phyloP scores from a whole-genome alignment of 2,113 vertebrate genomes.

The Ctenomys sociabilis region DNA sequence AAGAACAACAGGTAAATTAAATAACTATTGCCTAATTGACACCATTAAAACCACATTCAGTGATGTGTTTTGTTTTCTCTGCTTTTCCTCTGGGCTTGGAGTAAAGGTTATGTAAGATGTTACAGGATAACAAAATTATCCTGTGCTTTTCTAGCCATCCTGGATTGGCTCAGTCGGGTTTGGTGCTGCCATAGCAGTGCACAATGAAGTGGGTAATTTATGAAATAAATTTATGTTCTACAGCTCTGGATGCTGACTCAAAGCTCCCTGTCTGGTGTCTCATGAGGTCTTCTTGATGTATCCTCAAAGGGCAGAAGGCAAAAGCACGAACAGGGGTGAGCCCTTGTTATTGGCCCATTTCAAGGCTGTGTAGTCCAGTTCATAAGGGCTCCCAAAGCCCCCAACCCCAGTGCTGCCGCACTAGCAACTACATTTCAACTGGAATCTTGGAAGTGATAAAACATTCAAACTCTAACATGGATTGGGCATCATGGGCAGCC shows the following conservation, averaged over 20 bases:
- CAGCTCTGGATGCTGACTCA: background rate
- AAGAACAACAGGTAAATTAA: constrained; percentile 51
- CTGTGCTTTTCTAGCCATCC: background rate
- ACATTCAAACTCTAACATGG: background rate
- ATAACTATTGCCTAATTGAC: background rate
- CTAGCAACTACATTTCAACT: no score
- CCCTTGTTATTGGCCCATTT: accelerated
- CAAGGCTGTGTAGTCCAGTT: background rate
- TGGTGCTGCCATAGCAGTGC: no score
- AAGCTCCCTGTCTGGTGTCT: no score
- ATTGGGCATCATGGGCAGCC: background rate
- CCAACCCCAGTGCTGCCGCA: no score
- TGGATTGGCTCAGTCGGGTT: no score
- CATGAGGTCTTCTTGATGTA: background rate
- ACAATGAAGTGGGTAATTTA: background rate
- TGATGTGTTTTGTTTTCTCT: background rate
- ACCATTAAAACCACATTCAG: background rate
- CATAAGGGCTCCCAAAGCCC: no score
- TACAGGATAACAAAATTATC: background rate
- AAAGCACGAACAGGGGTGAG: no score
- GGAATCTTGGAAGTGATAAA: background rate
- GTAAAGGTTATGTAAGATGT: background rate
- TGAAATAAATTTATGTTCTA: background rate
- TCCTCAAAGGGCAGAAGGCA: background rate
- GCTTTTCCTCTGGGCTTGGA: background rate